A percentile compares a stretch with the other conserved stretches of the same genome.
Evolutionary conservation across 2,113 vertebrate genomes (phyloP).

Genomic region (Eonycteris spelaea): DNA sequence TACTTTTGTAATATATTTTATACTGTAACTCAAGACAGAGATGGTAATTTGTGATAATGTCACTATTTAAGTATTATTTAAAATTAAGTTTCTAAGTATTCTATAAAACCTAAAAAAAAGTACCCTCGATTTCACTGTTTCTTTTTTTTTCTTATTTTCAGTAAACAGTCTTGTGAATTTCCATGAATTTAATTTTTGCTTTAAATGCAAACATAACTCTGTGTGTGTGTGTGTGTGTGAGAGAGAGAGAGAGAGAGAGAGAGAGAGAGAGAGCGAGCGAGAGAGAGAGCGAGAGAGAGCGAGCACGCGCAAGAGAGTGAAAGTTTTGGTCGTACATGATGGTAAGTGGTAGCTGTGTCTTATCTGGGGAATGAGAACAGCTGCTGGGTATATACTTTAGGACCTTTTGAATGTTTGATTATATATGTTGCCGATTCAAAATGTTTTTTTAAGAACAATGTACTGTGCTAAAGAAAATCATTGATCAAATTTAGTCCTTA

Average conservation of each 20-base stretch:
- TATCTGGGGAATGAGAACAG: background rate
- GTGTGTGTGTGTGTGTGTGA: too few relatives aligned
- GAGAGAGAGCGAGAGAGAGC: background rate
- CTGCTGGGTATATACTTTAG: background rate
- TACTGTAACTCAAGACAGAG: background rate
- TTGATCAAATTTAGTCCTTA: background rate
- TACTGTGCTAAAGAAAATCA: background rate
- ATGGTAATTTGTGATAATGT: background rate
- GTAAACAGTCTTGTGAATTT: background rate
- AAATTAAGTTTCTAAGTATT: conserved; percentile 7
- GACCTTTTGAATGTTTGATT: background rate
- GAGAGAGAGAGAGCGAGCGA: too few relatives aligned
- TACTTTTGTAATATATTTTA: background rate
- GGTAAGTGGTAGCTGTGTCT: background rate
- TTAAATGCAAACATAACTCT: background rate
- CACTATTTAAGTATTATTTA: background rate
- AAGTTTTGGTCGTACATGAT: background rate
- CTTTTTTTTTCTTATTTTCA: background rate
- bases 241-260: background rate
- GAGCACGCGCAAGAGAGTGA: background rate
- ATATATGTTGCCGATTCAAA: background rate
- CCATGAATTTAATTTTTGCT: background rate
- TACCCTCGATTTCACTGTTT: background rate
- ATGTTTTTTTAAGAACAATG: background rate
- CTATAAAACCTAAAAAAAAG: background rate